Conservation (phyloP, 2,888 invertebrate species). For the Clistopyga incitator region DNA sequence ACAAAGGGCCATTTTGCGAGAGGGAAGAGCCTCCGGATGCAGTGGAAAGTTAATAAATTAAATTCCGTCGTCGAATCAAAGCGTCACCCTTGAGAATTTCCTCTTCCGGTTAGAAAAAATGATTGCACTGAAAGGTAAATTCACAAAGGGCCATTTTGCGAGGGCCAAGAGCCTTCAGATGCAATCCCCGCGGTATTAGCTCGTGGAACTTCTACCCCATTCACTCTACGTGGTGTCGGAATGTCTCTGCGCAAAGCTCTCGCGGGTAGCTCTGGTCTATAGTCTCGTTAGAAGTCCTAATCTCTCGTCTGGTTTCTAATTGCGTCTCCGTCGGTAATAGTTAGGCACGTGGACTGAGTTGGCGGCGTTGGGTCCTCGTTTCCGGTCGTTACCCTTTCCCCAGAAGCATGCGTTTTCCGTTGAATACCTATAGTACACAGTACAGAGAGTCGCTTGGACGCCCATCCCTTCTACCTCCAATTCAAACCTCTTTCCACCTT, state of each 20-base stretch:
- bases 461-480: conserved; percentile 47
- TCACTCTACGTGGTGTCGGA: conserved; percentile 50
- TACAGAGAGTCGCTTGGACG: conserved; percentile 53
- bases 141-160: conserved; percentile 17
- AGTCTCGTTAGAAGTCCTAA: conserved; percentile 72
- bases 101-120: conserved; percentile 41
- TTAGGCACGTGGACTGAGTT: conserved; percentile 65
- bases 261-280: conserved; percentile 67
- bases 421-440: conserved; percentile 53
- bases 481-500: conserved; percentile 48
- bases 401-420: conserved; percentile 70
- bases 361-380: conserved; percentile 68
- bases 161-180: conserved; percentile 6
- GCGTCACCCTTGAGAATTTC: conserved; percentile 20
- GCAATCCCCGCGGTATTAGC: conserved; percentile 47
- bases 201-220: conserved; percentile 57
- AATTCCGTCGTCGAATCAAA: conserved; percentile 35
- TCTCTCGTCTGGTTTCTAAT: conserved; percentile 75
- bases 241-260: conserved; percentile 55
- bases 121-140: conserved; percentile 11
- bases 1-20: conserved; percentile 15
- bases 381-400: conserved; percentile 71
- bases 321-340: conserved; percentile 71
- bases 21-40: conserved; percentile 16
- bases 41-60: too few species aligned